A percentile compares a stretch with the other conserved stretches of the same genome.
Evolutionary conservation across 2,797 vertebrate species (phyloP).

Genomic region (Enteromius mattozi): DNA sequence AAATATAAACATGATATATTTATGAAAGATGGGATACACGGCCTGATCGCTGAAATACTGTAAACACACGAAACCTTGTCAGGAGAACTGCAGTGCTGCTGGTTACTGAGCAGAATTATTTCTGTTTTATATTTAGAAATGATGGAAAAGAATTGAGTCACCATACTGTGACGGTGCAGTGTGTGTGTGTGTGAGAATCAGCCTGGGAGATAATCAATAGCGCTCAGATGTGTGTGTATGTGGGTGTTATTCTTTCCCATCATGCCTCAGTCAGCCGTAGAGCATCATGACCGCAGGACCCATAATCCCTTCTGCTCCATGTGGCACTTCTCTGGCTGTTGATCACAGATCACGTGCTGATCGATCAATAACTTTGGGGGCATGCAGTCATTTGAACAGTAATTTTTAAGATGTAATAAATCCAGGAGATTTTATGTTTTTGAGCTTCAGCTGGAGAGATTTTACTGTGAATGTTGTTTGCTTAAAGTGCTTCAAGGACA

Average conservation of each 20-base stretch:
- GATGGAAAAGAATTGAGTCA: conserved; percentile 3
- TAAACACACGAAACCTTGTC: neutral
- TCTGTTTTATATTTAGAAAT: neutral
- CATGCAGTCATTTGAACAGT: conserved; percentile 10
- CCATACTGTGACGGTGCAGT: neutral
- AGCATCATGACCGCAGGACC: conserved; percentile 38
- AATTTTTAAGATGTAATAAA: conserved; percentile 22
- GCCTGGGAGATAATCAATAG: conserved; percentile 50
- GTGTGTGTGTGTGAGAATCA: neutral
- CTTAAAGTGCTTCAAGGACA: conserved; percentile 4
- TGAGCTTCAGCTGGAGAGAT: neutral
- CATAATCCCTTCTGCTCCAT: conserved; percentile 41
- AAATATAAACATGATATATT: too few species aligned
- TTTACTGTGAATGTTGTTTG: neutral
- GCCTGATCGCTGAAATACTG: neutral
- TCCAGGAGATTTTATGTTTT: conserved; percentile 18
- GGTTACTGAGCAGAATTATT: neutral
- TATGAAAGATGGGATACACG: neutral
- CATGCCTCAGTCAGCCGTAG: conserved; percentile 33
- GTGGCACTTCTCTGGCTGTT: conserved; percentile 35
- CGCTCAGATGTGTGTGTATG: conserved; percentile 40
- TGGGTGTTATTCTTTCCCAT: conserved; percentile 29
- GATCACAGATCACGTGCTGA: conserved; percentile 43
- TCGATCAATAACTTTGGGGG: conserved; percentile 25
- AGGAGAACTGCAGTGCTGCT: neutral